Percentiles rank a stretch among this genome's conserved stretches.
Evolutionary conservation across 2,888 invertebrate genomes (phyloP).

Genomic region (Hydraecia micacea): DNA sequence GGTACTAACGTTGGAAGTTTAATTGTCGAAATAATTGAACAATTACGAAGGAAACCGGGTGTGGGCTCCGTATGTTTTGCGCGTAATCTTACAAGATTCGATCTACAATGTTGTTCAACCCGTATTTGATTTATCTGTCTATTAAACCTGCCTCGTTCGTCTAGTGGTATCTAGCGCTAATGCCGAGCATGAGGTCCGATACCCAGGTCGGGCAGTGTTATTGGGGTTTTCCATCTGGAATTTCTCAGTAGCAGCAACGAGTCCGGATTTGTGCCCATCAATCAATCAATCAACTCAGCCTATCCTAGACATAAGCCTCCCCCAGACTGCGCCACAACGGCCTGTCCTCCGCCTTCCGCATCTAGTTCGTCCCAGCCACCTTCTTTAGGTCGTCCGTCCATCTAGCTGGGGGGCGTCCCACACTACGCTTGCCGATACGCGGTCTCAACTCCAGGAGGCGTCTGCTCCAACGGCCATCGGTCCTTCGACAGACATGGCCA

Average conservation of each 20-base stretch:
- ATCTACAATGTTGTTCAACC: slow-evolving; percentile 29
- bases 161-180: not conserved
- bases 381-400: no score
- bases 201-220: not conserved
- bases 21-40: slow-evolving; percentile 64
- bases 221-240: not conserved
- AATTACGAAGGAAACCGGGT: slow-evolving; percentile 36
- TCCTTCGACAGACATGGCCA: no score
- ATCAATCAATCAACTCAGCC: no score
- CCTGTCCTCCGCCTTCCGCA: no score
- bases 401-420: no score
- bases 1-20: slow-evolving; percentile 40
- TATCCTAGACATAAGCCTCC: no score
- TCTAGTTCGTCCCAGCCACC: no score
- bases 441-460: no score
- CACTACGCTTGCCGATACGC: no score
- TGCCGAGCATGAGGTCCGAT: not conserved
- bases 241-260: not conserved
- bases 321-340: no score
- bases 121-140: slow-evolving; percentile 9
- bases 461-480: no score
- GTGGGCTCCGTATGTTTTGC: slow-evolving; percentile 45
- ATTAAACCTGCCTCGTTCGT: no score
- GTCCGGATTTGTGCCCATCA: not conserved
- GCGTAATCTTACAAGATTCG: slow-evolving; percentile 1